Evolutionary conservation across 2,888 invertebrate genomes (phyloP).

Genomic region (Agriotes lineatus): DNA sequence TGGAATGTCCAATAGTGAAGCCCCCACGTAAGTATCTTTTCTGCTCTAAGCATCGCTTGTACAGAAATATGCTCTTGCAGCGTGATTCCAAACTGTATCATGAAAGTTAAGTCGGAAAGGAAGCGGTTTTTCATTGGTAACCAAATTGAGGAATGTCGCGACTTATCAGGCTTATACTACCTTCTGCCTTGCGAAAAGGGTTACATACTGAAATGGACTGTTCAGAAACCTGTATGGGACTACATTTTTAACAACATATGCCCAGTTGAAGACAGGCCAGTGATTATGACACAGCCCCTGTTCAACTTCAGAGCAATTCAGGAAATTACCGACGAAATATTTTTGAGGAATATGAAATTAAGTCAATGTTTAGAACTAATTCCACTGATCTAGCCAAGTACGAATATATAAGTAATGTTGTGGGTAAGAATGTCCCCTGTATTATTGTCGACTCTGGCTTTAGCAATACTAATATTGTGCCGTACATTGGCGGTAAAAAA

Average conservation of each 20-base stretch:
- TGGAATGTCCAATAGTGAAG: constrained; percentile 77
- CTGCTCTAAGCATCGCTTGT: too few species aligned
- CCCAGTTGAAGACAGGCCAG: constrained; percentile 80
- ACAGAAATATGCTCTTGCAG: too few species aligned
- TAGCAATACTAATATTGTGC: constrained; percentile 95
- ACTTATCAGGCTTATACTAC: constrained; percentile 94
- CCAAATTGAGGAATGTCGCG: constrained; percentile 96
- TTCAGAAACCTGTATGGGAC: constrained; percentile 97
- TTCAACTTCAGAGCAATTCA: constrained; percentile 94
- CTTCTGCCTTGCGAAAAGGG: constrained; percentile 95
- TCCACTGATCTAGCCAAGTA: constrained; percentile 85
- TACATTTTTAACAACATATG: constrained; percentile 91
- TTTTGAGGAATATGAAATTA: constrained; percentile 97
- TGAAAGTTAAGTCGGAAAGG: constrained; percentile 97
- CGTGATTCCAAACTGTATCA: constrained; percentile 93
- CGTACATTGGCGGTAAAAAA: constrained; percentile 81
- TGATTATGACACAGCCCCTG: constrained; percentile 93
- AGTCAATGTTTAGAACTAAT: constrained; percentile 83
- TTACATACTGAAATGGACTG: constrained; percentile 95
- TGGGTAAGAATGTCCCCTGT: constrained; percentile 53
- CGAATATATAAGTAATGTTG: constrained; percentile 66
- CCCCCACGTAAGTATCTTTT: constrained; percentile 73
- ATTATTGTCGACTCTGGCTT: constrained; percentile 94
- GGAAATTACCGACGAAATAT: constrained; percentile 94
- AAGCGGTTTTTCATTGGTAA: constrained; percentile 93